Percentiles rank a stretch among this genome's conserved stretches.
phyloP scores from a whole-genome alignment of 2,113 vertebrate genomes.

The Tiliqua scincoides region DNA sequence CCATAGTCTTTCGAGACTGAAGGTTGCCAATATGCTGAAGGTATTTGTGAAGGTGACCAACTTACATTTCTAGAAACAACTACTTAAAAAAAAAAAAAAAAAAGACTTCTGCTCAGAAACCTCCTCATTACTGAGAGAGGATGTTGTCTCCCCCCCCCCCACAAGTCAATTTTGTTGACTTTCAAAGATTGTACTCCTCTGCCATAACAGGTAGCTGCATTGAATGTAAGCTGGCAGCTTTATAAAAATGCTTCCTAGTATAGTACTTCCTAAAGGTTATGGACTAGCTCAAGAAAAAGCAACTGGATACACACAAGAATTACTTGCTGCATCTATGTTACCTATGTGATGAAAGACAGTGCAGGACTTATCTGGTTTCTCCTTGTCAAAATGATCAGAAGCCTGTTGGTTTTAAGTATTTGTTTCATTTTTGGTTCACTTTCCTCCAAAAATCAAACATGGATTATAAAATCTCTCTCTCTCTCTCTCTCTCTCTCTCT shows the following conservation, averaged over 20 bases:
- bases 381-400: not conserved
- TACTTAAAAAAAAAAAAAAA: not conserved
- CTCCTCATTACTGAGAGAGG: not conserved
- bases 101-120: not conserved
- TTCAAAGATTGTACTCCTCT: not conserved
- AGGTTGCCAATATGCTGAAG: slow-evolving; percentile 12
- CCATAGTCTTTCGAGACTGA: too few species aligned
- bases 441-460: not conserved
- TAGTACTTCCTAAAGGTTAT: not conserved
- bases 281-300: not conserved
- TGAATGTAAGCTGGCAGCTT: not conserved
- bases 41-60: not conserved
- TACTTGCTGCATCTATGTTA: not conserved
- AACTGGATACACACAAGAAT: not conserved
- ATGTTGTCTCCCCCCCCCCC: accelerated
- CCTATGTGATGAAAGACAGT: not conserved
- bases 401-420: not conserved
- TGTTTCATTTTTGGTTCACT: not conserved
- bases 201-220: accelerated
- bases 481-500: too few species aligned
- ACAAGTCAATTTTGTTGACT: not conserved
- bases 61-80: slow-evolving; percentile 5
- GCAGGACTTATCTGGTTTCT: not conserved
- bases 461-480: not conserved
- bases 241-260: not conserved